phyloP scores from a whole-genome alignment of 2,113 vertebrate species.

The Vulpes lagopus region DNA sequence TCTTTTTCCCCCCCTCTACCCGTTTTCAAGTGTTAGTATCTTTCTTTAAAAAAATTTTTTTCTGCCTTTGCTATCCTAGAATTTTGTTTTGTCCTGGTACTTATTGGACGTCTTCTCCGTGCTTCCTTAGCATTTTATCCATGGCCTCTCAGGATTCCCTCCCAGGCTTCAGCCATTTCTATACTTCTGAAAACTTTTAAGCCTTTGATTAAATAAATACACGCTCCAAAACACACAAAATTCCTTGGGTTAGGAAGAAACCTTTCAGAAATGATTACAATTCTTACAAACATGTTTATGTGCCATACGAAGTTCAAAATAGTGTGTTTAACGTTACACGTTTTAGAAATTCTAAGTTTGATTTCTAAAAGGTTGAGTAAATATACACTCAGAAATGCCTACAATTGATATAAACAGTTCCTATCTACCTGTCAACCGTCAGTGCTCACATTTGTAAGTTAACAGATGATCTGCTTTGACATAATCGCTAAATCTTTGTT shows the following conservation, averaged over 20 bases:
- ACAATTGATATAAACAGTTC: constrained; percentile 62
- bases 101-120: not conserved
- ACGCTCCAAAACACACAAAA: constrained; percentile 50
- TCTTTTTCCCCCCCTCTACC: not conserved
- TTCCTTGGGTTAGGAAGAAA: constrained; percentile 57
- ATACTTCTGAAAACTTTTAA: constrained; percentile 67
- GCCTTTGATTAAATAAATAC: constrained; percentile 60
- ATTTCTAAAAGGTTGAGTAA: constrained; percentile 71
- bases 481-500: constrained; percentile 62
- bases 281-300: constrained; percentile 70
- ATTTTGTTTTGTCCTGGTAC: constrained; percentile 43
- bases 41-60: constrained; percentile 23
- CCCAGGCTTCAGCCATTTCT: constrained; percentile 53
- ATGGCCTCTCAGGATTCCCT: constrained; percentile 57
- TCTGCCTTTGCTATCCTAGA: constrained; percentile 26
- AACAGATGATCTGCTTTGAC: constrained; percentile 57
- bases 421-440: constrained; percentile 65
- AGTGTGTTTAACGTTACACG: constrained; percentile 51
- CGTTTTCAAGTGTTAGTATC: constrained; percentile 11
- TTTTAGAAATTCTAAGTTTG: constrained; percentile 66
- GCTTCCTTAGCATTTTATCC: constrained; percentile 46
- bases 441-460: constrained; percentile 64
- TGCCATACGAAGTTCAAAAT: constrained; percentile 59
- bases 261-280: constrained; percentile 44
- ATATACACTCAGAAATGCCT: constrained; percentile 69